Evolutionary conservation across 1,140 invertebrate genomes (phyloP), one percentile per base, ranked within the genome.

Genomic region (Drosophila guanche): DNA sequence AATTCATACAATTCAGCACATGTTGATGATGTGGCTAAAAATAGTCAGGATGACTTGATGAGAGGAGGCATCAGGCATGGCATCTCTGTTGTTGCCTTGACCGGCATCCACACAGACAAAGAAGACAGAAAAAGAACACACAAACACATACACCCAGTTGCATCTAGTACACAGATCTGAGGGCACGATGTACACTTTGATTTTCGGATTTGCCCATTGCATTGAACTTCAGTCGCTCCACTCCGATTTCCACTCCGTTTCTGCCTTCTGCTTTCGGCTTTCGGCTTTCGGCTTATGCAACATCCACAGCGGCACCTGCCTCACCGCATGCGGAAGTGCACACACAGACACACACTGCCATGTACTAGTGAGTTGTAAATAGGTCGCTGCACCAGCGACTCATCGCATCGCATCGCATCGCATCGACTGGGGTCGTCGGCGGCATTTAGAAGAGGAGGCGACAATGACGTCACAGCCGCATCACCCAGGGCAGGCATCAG

Each of bases 381-480:
- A 70, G 81, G 81, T 85, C 81, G 81, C 58, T 76, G 71, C 76
- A 51, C 61, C 54, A 68, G 20, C 22, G 27, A 58, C 45, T 45
- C 55, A 52, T 53, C 54, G 52, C 71, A 75, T 66, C 71, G 70
- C 7, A 8, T n/a, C n/a, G n/a, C n/a, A n/a, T 33, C 3, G 29
- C 33, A 12, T 12, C 33, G 33, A 33, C 29, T 33, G 7, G 33
- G 10, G 16, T 33, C 68, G 73, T 25, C 48, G 54, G 56, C 71
- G 45, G 62, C 53, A 61, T 59, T 53, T 67, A 58, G 78, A 76
- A 73, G 16, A 60, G 63, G 62, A 75, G 73, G 51, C 61, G 76
- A 74, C 72, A 88, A 86, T 86, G 81, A 86, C 83, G 83, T 86
- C 83, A 86, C 75, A 52, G 65, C 65, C 59, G 70, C 70, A 54